Percentiles rank a stretch among this genome's conserved stretches.
These are phyloP conservation scores for Sardina pilchardus DNA, from an alignment of 2,113 vertebrate species.

Conservation along the genomic window DNA sequence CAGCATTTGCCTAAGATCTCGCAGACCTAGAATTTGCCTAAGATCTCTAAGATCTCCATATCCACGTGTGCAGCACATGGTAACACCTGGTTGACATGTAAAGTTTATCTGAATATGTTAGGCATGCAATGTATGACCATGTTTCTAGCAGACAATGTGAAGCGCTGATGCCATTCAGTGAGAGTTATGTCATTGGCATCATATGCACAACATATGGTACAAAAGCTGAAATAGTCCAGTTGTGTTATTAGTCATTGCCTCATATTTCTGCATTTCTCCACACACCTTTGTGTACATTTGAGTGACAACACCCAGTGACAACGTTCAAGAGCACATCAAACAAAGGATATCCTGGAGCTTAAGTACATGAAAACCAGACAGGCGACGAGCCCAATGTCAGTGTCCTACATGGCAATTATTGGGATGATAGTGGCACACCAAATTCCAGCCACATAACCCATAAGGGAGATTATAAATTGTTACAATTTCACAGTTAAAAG, in stretches of 20 bases:
- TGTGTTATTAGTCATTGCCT: not conserved
- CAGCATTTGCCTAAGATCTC: not conserved
- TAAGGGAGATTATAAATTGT: not conserved
- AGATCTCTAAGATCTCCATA: not conserved
- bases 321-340: not conserved
- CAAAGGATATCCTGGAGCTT: not conserved
- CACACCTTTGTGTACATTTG: slow-evolving; percentile 8
- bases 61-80: not conserved
- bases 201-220: not conserved
- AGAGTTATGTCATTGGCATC: not conserved
- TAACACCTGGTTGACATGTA: not conserved
- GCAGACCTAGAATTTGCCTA: not conserved
- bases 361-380: not conserved
- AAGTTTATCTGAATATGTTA: not conserved
- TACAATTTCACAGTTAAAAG: not conserved
- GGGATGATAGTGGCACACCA: not conserved
- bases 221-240: not conserved
- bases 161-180: not conserved
- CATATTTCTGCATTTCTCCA: not conserved
- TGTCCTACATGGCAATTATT: not conserved
- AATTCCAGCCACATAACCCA: not conserved
- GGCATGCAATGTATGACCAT: not conserved
- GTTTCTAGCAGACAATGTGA: not conserved
- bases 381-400: not conserved
- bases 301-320: not conserved